phyloP scores from a whole-genome alignment of 2,797 vertebrate species.

The Chromis chromis region DNA sequence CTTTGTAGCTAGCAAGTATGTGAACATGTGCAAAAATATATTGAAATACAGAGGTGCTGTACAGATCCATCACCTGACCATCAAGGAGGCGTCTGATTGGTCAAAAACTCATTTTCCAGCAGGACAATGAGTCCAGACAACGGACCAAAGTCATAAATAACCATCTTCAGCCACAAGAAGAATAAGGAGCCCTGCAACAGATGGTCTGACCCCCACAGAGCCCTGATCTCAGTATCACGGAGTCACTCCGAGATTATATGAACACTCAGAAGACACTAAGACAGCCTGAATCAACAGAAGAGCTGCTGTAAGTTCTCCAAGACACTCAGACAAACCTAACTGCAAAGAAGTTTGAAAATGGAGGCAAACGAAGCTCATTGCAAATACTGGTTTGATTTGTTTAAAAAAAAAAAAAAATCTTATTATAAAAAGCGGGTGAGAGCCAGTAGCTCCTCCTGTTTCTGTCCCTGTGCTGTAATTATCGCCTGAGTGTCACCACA shows the following conservation, averaged over 20 bases:
- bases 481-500: slow-evolving; percentile 52
- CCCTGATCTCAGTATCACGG: background rate
- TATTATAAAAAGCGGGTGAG: background rate
- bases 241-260: background rate
- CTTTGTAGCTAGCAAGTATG: too few species aligned
- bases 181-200: background rate
- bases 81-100: background rate
- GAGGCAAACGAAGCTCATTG: background rate
- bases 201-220: background rate
- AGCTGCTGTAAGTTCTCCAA: background rate
- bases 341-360: background rate
- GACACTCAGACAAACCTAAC: background rate
- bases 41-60: too few species aligned
- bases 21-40: too few species aligned
- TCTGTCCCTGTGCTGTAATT: slow-evolving; percentile 43
- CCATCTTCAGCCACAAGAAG: background rate
- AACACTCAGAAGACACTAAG: background rate
- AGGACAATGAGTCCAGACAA: background rate
- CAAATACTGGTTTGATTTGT: background rate
- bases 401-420: background rate
- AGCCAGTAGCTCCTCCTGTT: slow-evolving; percentile 17
- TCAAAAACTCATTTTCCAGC: background rate
- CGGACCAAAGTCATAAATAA: background rate
- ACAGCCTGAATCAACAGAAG: background rate
- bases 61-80: too few species aligned